phyloP scores from a whole-genome alignment of 2,888 invertebrate genomes.

The Venustoraphidia nigricollis region DNA sequence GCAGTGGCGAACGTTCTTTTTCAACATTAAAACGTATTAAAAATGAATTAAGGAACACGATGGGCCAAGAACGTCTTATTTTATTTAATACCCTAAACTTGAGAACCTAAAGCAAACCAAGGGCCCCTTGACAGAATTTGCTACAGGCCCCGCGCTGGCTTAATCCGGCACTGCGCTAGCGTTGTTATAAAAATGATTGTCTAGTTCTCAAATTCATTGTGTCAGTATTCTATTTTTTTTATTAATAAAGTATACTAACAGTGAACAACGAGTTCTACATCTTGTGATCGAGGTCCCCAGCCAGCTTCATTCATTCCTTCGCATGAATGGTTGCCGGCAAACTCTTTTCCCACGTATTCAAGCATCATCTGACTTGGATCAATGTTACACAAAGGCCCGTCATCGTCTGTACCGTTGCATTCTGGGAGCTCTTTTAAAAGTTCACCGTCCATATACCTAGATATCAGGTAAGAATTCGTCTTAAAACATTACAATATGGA shows the following conservation, averaged over 20 bases:
- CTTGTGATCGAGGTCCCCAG: slow-evolving; percentile 68
- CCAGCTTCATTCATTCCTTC: slow-evolving; percentile 79
- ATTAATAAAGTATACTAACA: slow-evolving; percentile 38
- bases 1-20: no score
- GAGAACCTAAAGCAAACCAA: no score
- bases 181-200: no score
- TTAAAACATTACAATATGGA: no score
- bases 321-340: slow-evolving; percentile 90
- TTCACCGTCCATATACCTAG: slow-evolving; percentile 67
- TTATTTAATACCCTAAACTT: no score
- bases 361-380: slow-evolving; percentile 75
- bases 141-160: no score
- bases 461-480: background rate
- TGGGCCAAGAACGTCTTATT: no score
- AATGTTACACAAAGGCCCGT: slow-evolving; percentile 59
- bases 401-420: slow-evolving; percentile 40
- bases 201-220: background rate
- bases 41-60: no score
- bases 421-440: slow-evolving; percentile 74
- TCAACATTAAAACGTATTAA: no score
- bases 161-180: no score
- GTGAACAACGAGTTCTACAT: slow-evolving; percentile 64
- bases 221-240: background rate
- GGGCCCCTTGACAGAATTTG: no score
- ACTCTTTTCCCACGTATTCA: slow-evolving; percentile 72